Base-by-base conservation (phyloP, 2,888 invertebrate genomes). In the Dione juno region DNA sequence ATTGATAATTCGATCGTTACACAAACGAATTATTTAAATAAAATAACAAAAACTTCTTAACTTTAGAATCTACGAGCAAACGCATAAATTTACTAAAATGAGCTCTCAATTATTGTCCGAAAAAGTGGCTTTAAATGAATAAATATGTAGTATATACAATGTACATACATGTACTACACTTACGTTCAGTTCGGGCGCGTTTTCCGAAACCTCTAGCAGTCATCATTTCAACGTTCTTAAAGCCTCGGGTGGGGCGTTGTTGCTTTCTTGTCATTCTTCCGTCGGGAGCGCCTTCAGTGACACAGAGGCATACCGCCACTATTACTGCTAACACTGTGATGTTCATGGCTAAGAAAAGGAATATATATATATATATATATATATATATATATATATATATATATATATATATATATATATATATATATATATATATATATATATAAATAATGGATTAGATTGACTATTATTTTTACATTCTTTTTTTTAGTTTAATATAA, bases 191-290 rank as follows among this genome's bases (percentile, higher is more conserved):
- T 35, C 89, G 81, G 73, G 94, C 94, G 35, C 95, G 89, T 86
- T 95, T 95, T 65, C 95, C 95, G 80, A 95, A 95, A 64, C 95
- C 95, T 76, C 95, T 85, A 0, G 95, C 95, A 0, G 95, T 95
- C 83, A 95, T 94, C 87, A 95, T 94, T 79, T 94, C 94, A 69
- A 94, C 93, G 82, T 95, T 94, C 83, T 95, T 94, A 86, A 95
- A 95, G 40, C 95, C 95, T 66, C 95, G 91, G 40, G 94, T 95
- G 0, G 95, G 93, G 7, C 95, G 89, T 76, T 94, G 93, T 77
- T 94, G 93, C 77, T 94, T 93, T 72, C 93, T 82, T 2, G 84
- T 80, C 59, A 92, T 76, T 8, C 92, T 77, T 0, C 85, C 84
- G 50, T 91, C 89, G 0, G 90, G 88, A 0, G 89, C 88, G 1